These are phyloP conservation scores for Paradisaea rubra DNA, from an alignment of 2,113 vertebrate genomes.

Conservation along the genomic window DNA sequence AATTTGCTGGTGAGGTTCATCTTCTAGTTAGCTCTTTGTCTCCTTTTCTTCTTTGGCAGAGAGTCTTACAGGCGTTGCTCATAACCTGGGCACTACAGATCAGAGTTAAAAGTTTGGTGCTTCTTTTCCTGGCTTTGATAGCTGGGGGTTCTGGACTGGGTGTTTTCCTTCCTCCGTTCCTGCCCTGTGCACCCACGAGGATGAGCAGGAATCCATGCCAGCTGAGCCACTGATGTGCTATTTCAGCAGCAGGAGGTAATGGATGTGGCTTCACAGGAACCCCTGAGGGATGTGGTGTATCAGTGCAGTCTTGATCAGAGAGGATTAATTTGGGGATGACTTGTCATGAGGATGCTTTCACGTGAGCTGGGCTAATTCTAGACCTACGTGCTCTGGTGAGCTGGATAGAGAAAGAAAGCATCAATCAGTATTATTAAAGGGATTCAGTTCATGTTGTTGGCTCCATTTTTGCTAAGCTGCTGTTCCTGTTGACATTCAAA, in stretches of 20 bases:
- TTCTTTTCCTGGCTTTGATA: background rate
- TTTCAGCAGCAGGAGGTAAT: background rate
- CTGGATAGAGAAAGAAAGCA: background rate
- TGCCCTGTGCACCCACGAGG: background rate
- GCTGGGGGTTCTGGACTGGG: background rate
- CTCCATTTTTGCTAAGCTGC: background rate
- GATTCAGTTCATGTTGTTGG: slow-evolving; percentile 17
- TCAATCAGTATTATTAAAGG: slow-evolving; percentile 32
- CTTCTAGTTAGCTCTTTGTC: background rate
- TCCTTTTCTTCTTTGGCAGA: background rate
- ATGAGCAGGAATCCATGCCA: background rate
- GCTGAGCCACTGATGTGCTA: background rate
- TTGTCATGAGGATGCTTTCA: slow-evolving; percentile 41
- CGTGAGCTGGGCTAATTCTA: slow-evolving; percentile 26
- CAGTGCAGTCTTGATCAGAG: background rate
- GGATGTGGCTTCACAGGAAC: slow-evolving; percentile 26
- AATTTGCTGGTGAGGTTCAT: background rate
- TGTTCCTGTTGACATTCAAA: slow-evolving; percentile 33
- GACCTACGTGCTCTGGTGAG: slow-evolving; percentile 9
- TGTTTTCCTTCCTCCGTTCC: background rate
- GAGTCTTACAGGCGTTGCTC: background rate
- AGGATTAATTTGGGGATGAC: slow-evolving; percentile 24
- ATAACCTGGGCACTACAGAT: rapidly evolving
- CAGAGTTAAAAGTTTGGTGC: background rate
- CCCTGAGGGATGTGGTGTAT: slow-evolving; percentile 3